Evolutionary conservation across 2,888 invertebrate genomes (phyloP), one percentile per base, ranked within the genome.

Genomic region (Drosophila colorata): DNA sequence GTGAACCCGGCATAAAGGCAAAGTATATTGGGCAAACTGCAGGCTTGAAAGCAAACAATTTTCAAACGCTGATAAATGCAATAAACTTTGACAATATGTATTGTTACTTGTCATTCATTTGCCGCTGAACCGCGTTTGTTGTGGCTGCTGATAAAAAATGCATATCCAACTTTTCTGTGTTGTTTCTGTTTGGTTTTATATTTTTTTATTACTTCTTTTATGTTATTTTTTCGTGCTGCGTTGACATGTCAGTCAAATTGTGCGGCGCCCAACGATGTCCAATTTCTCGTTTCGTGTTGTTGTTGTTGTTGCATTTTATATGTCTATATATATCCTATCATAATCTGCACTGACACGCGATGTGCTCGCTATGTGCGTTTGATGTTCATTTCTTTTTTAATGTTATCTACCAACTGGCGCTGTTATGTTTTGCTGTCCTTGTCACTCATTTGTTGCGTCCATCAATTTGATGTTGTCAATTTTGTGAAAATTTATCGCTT

Each of bases 271-370:
- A 64, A 25, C 71, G 49, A 23, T 57, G 78, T 82, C 46, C 73
- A 68, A 71, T 78, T 71, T 61, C 61, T 47, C n/a, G n/a, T 70
- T 64, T 63, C 67, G 63, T 61, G 33, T 58, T 66, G 41, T 46
- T 59, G 44, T 48, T 63, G 46, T 57, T 78, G 44, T 69, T 58
- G 48, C 55, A 65, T 63, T 68, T 65, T 53, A 28, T 57, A 25
- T 69, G 33, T 18, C n/a, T 52, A 47, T 65, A 25, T 74, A 66
- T 80, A 74, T 89, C 57, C 74, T 78, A 77, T 88, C 89, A 82
- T 89, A 90, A 88, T 88, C 90, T 89, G 74, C 47, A 76, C 72
- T 89, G 88, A 87, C 88, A 90, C 86, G 88, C 87, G 74, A 88
- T 75, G 83, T 20, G 43, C 41, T 69, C 43, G 31, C 47, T 64